Base-by-base conservation (phyloP, 2,888 invertebrate genomes). In the Epinotia demarniana region DNA sequence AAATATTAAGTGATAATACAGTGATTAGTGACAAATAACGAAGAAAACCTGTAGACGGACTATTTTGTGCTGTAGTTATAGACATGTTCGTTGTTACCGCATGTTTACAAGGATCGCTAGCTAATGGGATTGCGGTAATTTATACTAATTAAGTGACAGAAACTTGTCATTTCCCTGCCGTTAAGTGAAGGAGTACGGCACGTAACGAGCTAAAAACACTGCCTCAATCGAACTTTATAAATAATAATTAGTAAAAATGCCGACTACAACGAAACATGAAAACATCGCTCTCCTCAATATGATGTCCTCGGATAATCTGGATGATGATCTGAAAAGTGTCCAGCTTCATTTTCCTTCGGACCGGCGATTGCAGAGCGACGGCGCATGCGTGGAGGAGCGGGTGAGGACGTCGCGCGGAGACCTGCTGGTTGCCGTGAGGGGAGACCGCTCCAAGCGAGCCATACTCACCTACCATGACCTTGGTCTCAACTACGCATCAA, bases 391-490 rank as follows among this genome's bases (percentile, higher is more conserved):
- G 79, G 94, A 94, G 80, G 97, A 97, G 84, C 96, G 97, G 86
- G 97, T 99, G 83, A 97, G 98, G 90, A 99, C 99, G 71, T 97
- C 98, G 87, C 97, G 97, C 90, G 99, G 99, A 79, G 96, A 97
- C 83, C 94, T 99, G 83, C 96, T 98, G 85, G 99, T 99, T 76
- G 98, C 98, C 77, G 97, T 99, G 82, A 98, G 99, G 90, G 99
- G 99, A 79, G 97, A 98, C 91, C 96, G 97, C 82, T 96, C 95
- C 83, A 98, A 98, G 92, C 98, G 98, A 80, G 98, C 99, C 82
- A 98, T 99, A 85, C 84, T 99, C 86, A 99, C 99, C 81, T 99
- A 99, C 94, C 99, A 99, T 94, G 99, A 99, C 95, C 96, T 99
- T 92, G 99, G 99, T 85, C 97, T 99, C 83, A 99, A 99, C 93